Base-by-base conservation (phyloP, 30 jellyfish, hydroid and myxozoan species). In the Haliclystus octoradiatus region DNA sequence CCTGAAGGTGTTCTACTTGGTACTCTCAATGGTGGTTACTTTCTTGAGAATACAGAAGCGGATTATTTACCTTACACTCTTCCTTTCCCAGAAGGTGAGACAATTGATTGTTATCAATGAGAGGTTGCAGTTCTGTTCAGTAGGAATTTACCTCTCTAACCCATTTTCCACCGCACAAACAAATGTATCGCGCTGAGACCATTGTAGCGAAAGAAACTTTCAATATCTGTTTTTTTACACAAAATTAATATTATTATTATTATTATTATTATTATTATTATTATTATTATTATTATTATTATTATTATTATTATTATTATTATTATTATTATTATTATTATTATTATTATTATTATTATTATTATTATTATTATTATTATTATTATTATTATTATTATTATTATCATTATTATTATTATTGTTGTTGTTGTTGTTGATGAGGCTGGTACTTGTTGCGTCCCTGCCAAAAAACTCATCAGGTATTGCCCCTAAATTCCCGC, bases 1-100 rank as follows among this genome's bases (percentile, higher is more conserved):
- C 73, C 94, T 28, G 84, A 78, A 66, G 99, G 99, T 31, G 69
- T 91, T 65, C 75, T 91, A 22, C 86, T 78, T 62, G 95, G 99
- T 27, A 82, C 99, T 2, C 76, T 91, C 4, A 86, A 82, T 65
- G 95, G 99, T 5, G 94, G 94, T 2, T 73, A 89, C 77, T 91
- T 82, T 52, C 62, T 90, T 78, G 94, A 77, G 53, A 61, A 80
- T 49, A 57, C 62, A 29, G 85, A 77, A n/a, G 84, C 80, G 0
- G 72, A 65, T 31, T 85, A 65, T 65, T 28, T 69, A n/a, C 80
- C 88, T 7, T 90, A 77, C 57, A 93, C 82, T 5, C 64, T 87
- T 71, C 29, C 66, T 2, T 49, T 87, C 40, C 75, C 93, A 64
- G 88, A 83, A 79, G 97, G 97, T 87, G 66, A 14, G 49, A n/a